These are phyloP conservation scores for Gymnoscopelus microlampas DNA, from an alignment of 2,797 vertebrate genomes.

Conservation along the genomic window DNA sequence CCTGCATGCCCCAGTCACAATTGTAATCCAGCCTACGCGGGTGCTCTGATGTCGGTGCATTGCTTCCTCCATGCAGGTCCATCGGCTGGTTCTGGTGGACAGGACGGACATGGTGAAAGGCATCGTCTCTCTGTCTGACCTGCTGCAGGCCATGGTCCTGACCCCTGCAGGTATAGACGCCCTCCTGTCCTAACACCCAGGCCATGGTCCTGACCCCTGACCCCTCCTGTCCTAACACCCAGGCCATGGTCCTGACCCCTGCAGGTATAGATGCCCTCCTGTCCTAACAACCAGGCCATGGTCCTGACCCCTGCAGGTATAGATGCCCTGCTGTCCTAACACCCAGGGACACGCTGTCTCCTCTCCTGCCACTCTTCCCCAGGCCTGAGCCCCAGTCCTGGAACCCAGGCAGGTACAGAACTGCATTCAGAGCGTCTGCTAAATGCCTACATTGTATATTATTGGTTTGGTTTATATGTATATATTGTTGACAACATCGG, in stretches of 20 bases:
- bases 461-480: no score
- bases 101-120: conserved; percentile 85
- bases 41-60: background rate
- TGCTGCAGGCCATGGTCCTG: conserved; percentile 95
- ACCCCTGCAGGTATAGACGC: conserved; percentile 92
- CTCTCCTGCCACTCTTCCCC: conserved; percentile 5
- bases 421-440: no score
- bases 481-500: no score
- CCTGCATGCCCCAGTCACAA: background rate
- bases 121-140: conserved; percentile 95
- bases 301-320: conserved; percentile 94
- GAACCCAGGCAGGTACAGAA: conserved; percentile 36
- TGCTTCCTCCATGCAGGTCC: conserved; percentile 81
- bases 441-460: no score
- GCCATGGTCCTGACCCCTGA: no score
- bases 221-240: no score
- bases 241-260: no score
- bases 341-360: no score
- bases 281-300: conserved; percentile 87
- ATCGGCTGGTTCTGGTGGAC: conserved; percentile 95
- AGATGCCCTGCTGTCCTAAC: conserved; percentile 66
- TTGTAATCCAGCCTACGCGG: background rate
- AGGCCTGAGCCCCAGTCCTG: conserved; percentile 30
- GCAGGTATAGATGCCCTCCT: no score
- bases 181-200: conserved; percentile 80